Evolutionary conservation across 2,797 vertebrate species (phyloP).

Genomic region (Acanthiza pusilla): DNA sequence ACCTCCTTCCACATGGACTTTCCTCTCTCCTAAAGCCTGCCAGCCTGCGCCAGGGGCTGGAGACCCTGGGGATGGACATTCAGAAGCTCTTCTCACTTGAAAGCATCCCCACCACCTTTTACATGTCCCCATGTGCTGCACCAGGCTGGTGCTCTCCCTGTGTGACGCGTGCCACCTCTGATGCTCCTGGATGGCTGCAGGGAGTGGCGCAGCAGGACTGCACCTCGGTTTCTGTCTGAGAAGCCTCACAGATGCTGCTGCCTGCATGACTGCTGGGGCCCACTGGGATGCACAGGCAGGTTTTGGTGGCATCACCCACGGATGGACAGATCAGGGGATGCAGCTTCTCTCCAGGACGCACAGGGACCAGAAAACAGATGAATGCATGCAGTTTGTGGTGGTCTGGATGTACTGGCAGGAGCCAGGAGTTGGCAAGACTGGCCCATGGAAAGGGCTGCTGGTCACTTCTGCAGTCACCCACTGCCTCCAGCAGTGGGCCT

Average conservation of each 20-base stretch:
- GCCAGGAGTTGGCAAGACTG: not conserved
- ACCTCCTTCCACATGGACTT: not conserved
- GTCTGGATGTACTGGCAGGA: not conserved
- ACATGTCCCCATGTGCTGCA: rapidly evolving
- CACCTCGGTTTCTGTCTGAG: rapidly evolving
- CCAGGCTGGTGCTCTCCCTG: not conserved
- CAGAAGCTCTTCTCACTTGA: not conserved
- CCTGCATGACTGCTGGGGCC: not conserved
- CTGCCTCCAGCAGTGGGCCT: not conserved
- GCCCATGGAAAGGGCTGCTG: not conserved
- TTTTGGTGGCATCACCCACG: not conserved
- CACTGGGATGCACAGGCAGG: rapidly evolving
- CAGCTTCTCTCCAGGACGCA: not conserved
- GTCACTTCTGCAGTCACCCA: not conserved
- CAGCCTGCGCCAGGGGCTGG: not conserved
- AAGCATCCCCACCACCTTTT: not conserved
- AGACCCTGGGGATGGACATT: not conserved
- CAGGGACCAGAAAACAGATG: rapidly evolving
- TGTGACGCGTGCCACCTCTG: rapidly evolving
- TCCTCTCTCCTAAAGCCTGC: not conserved
- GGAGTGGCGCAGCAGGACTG: not conserved
- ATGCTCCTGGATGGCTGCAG: not conserved
- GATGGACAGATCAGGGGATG: not conserved
- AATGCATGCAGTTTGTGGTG: rapidly evolving
- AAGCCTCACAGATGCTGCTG: not conserved